Base-by-base conservation (phyloP, 2,113 vertebrate species). In the Malurus cyaneus region DNA sequence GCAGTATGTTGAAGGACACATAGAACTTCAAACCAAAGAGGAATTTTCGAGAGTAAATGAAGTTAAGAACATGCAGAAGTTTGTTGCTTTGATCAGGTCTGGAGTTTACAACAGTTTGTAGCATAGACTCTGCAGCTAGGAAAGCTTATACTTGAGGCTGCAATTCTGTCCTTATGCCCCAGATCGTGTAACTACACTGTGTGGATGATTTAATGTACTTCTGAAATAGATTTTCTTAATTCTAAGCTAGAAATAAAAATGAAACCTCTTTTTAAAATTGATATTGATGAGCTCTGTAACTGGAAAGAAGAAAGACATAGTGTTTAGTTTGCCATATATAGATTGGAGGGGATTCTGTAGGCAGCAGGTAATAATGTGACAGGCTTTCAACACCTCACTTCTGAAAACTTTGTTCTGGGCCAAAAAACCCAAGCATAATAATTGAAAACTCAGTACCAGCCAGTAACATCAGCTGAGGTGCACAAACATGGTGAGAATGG, bases 181-280 rank as follows among this genome's bases (percentile, higher is more conserved):
- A 94, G 64, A 89, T 69, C 89, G 49, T 36, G 82, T 73, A 80
- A 67, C 67, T 86, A 52, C 42, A 41, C 13, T 60, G 28, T 61
- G 49, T 82, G 77, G 73, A 53, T 85, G 72, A 94, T 80, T 89
- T 89, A 86, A 79, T 92, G 65, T 94, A 94, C 34, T 95, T 94
- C 89, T 81, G 95, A 88, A 97, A 96, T 86, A 95, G 60, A 25
- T 74, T 89, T 92, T 50, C 49, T 92, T 84, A 86, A 87, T 95
- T 93, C 72, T 67, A 71, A 87, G n/a, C 81, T 86, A 86, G 85
- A 93, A 80, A 44, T 56, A 80, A 94, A 94, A 85, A 81, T 59
- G 29, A 81, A 92, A 71, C 28, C 11, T 47, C 80, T 73, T 57
- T 23, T 4, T 6, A 23, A 47, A 50, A 83, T 39, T 39, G 10